Evolutionary conservation across 2,113 vertebrate genomes (phyloP).

Genomic region (Synodontis membranacea): DNA sequence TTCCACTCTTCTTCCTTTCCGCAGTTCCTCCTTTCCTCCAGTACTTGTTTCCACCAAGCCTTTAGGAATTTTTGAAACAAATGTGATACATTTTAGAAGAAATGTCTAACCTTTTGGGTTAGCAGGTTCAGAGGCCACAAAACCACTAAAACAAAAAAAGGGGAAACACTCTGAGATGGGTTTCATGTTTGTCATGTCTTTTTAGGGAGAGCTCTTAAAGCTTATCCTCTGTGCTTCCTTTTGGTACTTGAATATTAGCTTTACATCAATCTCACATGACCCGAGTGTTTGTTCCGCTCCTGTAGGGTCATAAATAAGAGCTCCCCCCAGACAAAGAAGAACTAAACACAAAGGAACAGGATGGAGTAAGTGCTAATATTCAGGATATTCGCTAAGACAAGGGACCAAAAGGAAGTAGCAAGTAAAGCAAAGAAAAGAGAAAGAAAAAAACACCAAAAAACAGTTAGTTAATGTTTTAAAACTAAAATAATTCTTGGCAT

Average conservation of each 20-base stretch:
- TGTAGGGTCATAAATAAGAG: background rate
- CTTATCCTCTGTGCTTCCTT: background rate
- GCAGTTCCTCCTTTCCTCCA: background rate
- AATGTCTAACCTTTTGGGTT: background rate
- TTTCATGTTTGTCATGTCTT: background rate
- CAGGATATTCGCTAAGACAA: background rate
- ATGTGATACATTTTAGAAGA: background rate
- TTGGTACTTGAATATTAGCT: background rate
- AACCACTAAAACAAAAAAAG: no score
- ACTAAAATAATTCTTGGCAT: background rate
- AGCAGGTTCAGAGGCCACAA: no score
- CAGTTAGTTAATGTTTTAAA: background rate
- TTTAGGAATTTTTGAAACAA: background rate
- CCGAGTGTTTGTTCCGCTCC: background rate
- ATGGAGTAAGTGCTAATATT: background rate
- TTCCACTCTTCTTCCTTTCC: background rate
- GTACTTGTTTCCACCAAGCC: background rate
- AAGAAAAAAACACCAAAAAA: no score
- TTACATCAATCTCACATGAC: background rate
- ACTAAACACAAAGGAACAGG: background rate
- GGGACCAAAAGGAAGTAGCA: background rate
- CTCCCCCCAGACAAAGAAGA: background rate
- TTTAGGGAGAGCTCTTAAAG: background rate
- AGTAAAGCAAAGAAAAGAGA: background rate
- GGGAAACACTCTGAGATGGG: background rate